Evolutionary conservation across 2,113 vertebrate species (phyloP).

Genomic region (Trachemys scripta): DNA sequence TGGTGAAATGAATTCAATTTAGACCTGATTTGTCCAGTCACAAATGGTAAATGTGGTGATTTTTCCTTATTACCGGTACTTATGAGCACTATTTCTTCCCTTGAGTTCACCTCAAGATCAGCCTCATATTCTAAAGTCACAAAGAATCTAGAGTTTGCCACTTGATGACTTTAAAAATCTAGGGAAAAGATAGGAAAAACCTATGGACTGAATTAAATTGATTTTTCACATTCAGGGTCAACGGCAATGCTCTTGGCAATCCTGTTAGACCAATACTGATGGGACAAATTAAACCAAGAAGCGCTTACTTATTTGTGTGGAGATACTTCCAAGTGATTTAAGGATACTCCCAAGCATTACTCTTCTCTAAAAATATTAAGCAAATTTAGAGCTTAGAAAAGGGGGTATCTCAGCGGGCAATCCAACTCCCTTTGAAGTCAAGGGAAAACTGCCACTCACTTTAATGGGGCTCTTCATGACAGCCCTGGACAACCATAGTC

Average conservation of each 20-base stretch:
- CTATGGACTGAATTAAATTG: background rate
- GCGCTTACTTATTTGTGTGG: background rate
- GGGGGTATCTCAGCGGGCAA: background rate
- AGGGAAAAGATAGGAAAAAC: background rate
- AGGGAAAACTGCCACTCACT: background rate
- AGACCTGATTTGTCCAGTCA: background rate
- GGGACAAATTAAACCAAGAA: background rate
- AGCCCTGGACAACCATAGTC: background rate
- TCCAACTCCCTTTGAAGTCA: background rate
- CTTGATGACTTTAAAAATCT: background rate
- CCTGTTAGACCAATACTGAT: background rate
- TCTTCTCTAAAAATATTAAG: background rate
- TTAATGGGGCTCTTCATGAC: background rate
- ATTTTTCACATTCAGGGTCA: slow-evolving; percentile 15
- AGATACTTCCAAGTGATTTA: background rate
- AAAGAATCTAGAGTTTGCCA: slow-evolving; percentile 4
- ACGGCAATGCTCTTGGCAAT: background rate
- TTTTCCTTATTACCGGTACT: background rate
- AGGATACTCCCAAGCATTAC: background rate
- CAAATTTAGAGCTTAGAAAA: background rate
- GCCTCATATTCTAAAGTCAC: background rate
- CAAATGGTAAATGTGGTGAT: background rate
- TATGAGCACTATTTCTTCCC: background rate
- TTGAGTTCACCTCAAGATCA: background rate
- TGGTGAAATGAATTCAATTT: slow-evolving; percentile 36